Evolutionary conservation across 2,797 vertebrate genomes (phyloP).

Genomic region (Sparidentex hasta): DNA sequence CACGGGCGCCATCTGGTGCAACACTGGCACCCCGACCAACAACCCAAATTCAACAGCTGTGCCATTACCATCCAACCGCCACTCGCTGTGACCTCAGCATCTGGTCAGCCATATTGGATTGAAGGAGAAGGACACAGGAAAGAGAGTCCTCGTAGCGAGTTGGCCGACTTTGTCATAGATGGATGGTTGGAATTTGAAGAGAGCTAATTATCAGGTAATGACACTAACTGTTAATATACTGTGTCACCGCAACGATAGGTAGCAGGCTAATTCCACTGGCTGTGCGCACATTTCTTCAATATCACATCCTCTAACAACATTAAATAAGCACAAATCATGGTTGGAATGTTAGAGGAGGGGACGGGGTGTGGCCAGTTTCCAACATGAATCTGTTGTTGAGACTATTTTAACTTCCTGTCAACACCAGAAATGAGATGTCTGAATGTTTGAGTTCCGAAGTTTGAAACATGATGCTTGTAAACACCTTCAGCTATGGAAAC

Average conservation of each 20-base stretch:
- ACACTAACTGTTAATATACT: constrained; percentile 28
- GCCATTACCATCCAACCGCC: constrained; percentile 73
- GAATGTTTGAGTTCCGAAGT: neutral
- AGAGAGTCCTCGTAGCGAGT: constrained; percentile 60
- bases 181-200: constrained; percentile 20
- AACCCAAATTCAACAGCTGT: constrained; percentile 81
- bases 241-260: constrained; percentile 4
- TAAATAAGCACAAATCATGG: neutral
- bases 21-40: constrained; percentile 63
- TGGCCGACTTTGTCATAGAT: constrained; percentile 65
- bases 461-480: constrained; percentile 4
- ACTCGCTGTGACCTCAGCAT: constrained; percentile 79
- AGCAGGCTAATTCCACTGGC: constrained; percentile 23
- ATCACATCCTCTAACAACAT: neutral
- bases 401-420: neutral
- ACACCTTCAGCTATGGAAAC: too few relatives aligned
- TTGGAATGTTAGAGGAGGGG: neutral
- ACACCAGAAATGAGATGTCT: neutral
- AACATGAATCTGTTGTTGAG: neutral
- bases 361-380: neutral
- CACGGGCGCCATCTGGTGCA: constrained; percentile 81
- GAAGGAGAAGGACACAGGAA: constrained; percentile 74
- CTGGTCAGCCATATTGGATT: constrained; percentile 76
- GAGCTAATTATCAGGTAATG: constrained; percentile 53
- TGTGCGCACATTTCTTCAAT: neutral